Evolutionary conservation across 2,888 invertebrate genomes (phyloP).

Genomic region (Leucozona laternaria): DNA sequence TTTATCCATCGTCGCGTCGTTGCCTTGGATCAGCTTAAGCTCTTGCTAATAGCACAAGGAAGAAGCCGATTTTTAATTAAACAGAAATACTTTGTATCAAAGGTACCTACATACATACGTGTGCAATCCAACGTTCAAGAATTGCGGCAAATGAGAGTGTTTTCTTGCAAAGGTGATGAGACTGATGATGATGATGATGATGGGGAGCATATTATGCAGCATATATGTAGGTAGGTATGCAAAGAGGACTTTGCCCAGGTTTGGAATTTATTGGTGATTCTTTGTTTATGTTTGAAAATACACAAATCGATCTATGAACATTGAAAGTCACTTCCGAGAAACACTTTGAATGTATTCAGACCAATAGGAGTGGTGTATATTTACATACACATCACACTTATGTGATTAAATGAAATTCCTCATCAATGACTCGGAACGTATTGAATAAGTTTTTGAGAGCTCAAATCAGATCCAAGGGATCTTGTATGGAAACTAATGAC

Average conservation of each 20-base stretch:
- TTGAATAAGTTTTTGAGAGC: background rate
- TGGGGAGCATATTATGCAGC: background rate
- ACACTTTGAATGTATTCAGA: conserved; percentile 36
- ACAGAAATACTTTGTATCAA: conserved; percentile 43
- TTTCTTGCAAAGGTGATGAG: conserved; percentile 37
- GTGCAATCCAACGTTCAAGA: conserved; percentile 16
- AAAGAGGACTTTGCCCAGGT: conserved; percentile 42
- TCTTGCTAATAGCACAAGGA: conserved; percentile 29
- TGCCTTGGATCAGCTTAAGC: conserved; percentile 21
- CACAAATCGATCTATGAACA: conserved; percentile 71
- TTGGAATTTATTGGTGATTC: conserved; percentile 66
- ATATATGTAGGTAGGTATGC: background rate
- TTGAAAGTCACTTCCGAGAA: conserved; percentile 71
- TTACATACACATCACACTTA: too few species aligned
- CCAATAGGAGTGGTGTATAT: background rate
- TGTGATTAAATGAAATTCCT: conserved; percentile 39
- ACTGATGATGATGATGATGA: conserved; percentile 8
- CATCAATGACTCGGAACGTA: background rate
- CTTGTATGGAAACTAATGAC: conserved; percentile 3
- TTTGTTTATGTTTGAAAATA: conserved; percentile 56
- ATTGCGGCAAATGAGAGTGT: conserved; percentile 36
- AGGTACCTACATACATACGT: background rate
- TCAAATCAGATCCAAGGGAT: conserved; percentile 13
- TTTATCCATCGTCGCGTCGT: background rate
- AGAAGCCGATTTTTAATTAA: conserved; percentile 61